These are phyloP conservation scores for Smittia sp. DNA, from an alignment of 2,888 invertebrate species.

Conservation along the genomic window DNA sequence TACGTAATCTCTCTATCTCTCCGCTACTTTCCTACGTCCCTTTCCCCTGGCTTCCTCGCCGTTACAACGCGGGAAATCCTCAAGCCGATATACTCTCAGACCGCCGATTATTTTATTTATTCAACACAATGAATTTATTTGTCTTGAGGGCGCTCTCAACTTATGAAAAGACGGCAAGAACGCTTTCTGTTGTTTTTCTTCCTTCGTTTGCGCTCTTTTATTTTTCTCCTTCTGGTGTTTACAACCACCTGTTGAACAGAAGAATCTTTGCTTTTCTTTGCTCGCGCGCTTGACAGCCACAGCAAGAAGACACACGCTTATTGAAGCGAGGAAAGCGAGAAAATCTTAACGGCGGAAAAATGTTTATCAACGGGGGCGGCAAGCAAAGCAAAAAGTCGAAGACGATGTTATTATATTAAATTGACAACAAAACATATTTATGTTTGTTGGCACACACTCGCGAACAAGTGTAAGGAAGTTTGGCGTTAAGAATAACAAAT, in stretches of 20 bases:
- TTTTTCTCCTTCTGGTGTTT: slow-evolving; percentile 20
- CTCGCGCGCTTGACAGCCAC: neutral
- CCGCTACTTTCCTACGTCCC: neutral
- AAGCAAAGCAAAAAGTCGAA: slow-evolving; percentile 20
- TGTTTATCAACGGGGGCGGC: neutral
- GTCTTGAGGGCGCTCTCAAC: slow-evolving; percentile 36
- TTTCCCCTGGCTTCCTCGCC: neutral
- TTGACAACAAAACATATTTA: slow-evolving; percentile 40
- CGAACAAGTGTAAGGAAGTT: slow-evolving; percentile 6
- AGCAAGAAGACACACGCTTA: slow-evolving; percentile 21
- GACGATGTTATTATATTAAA: slow-evolving; percentile 40
- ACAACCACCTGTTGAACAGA: slow-evolving; percentile 33
- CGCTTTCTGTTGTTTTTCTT: slow-evolving; percentile 24
- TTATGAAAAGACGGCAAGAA: slow-evolving; percentile 1
- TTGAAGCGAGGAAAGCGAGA: slow-evolving; percentile 4
- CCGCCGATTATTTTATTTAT: slow-evolving; percentile 41
- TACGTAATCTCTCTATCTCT: slow-evolving; percentile 9
- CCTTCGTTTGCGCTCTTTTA: slow-evolving; percentile 13
- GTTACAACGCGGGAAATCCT: slow-evolving; percentile 39
- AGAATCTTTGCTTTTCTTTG: slow-evolving; percentile 17
- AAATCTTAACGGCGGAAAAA: slow-evolving; percentile 33
- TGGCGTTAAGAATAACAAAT: slow-evolving; percentile 34
- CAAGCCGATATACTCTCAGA: slow-evolving; percentile 32
- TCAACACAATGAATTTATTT: slow-evolving; percentile 41
- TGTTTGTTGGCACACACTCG: slow-evolving; percentile 21